Percentiles rank a stretch among this genome's conserved stretches.
phyloP scores from a whole-genome alignment of 2,113 vertebrate genomes.

The Holacanthus passer region DNA sequence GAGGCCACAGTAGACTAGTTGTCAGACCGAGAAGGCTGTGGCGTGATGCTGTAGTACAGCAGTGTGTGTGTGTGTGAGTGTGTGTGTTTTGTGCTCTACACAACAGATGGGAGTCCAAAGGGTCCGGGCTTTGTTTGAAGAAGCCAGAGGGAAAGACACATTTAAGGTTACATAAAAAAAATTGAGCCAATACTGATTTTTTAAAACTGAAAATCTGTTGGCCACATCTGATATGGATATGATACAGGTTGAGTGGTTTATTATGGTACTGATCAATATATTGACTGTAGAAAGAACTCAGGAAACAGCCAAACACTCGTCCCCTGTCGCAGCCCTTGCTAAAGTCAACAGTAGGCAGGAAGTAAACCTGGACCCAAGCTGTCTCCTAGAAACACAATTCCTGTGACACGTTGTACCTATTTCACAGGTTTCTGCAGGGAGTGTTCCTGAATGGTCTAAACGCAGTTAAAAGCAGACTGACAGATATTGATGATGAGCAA shows the following conservation, averaged over 20 bases:
- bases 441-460: background rate
- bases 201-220: background rate
- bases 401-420: background rate
- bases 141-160: slow-evolving; percentile 4
- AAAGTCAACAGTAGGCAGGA: background rate
- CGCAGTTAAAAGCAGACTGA: background rate
- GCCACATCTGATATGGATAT: background rate
- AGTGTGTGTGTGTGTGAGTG: slow-evolving; percentile 20
- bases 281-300: background rate
- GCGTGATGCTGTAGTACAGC: slow-evolving; percentile 29
- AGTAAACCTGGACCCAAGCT: background rate
- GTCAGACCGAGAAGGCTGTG: slow-evolving; percentile 24
- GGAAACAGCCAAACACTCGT: background rate
- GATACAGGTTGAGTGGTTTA: background rate
- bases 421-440: background rate
- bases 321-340: background rate
- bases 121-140: slow-evolving; percentile 50
- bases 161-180: background rate
- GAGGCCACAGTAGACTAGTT: slow-evolving; percentile 3
- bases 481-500: background rate
- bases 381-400: slow-evolving; percentile 27
- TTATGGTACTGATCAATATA: background rate
- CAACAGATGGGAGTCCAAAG: slow-evolving; percentile 58
- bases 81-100: slow-evolving; percentile 13
- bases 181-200: background rate